Evolutionary conservation across 1,140 invertebrate species (phyloP).

Genomic region (Lepidostoma basale): DNA sequence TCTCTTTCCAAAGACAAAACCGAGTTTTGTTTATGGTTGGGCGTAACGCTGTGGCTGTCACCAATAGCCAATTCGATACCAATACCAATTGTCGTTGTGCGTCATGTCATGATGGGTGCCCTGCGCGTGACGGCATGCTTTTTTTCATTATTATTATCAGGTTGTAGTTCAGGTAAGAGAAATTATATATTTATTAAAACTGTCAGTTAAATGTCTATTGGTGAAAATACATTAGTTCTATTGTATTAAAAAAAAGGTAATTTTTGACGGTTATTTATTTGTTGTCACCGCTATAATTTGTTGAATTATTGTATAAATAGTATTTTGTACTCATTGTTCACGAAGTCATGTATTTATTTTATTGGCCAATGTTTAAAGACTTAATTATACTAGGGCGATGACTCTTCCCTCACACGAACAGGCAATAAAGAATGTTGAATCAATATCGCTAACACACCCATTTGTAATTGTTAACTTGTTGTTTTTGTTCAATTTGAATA

Average conservation of each 20-base stretch:
- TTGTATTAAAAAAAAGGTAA: no score
- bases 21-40: conserved; percentile 12
- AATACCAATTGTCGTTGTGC: conserved; percentile 36
- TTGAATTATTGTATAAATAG: neutral
- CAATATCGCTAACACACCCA: conserved; percentile 16
- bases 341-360: neutral
- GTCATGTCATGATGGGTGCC: conserved; percentile 40
- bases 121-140: conserved; percentile 30
- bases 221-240: no score
- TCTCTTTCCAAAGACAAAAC: no score
- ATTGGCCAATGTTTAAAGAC: neutral
- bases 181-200: no score
- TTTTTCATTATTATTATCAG: conserved; percentile 36
- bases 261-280: conserved; percentile 4
- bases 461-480: neutral
- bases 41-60: conserved; percentile 37
- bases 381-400: neutral
- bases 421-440: conserved; percentile 11
- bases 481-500: neutral
- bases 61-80: no score
- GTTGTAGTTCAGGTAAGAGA: conserved; percentile 33
- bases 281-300: conserved; percentile 1
- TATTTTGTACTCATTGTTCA: neutral
- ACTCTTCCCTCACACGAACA: neutral
- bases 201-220: no score